These are phyloP conservation scores for Orchesellides sinensis DNA, from an alignment of 2,888 invertebrate species.

Conservation along the genomic window DNA sequence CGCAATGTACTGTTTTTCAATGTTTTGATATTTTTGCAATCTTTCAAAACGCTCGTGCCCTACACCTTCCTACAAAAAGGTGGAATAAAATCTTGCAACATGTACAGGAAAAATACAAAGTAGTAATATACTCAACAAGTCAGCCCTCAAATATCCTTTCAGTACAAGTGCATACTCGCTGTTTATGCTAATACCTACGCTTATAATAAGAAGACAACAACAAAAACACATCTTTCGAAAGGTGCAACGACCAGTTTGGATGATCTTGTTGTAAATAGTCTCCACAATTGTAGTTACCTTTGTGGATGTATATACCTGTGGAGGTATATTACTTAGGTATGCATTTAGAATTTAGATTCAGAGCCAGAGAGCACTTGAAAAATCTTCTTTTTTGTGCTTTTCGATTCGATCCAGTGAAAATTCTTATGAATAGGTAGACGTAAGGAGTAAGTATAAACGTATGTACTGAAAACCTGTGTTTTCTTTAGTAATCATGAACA, in stretches of 20 bases:
- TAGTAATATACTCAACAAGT: no score
- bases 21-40: no score
- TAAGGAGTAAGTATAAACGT: background rate
- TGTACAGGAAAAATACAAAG: no score
- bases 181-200: background rate
- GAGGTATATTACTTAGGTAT: no score
- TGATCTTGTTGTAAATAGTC: background rate
- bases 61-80: background rate
- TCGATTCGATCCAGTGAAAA: conserved; percentile 23
- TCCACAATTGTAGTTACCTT: background rate
- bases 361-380: no score
- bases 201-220: background rate
- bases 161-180: background rate
- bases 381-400: background rate
- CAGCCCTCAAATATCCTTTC: background rate
- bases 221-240: background rate
- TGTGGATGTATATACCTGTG: background rate
- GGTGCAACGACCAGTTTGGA: background rate
- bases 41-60: no score
- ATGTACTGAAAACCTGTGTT: background rate
- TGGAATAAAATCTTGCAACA: background rate
- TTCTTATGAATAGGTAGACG: background rate
- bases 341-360: no score
- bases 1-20: background rate
- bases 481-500: conserved; percentile 8